Percentiles rank a stretch among this genome's conserved stretches.
Evolutionary conservation across 1,140 invertebrate species (phyloP).

Genomic region (Cydia splendana): DNA sequence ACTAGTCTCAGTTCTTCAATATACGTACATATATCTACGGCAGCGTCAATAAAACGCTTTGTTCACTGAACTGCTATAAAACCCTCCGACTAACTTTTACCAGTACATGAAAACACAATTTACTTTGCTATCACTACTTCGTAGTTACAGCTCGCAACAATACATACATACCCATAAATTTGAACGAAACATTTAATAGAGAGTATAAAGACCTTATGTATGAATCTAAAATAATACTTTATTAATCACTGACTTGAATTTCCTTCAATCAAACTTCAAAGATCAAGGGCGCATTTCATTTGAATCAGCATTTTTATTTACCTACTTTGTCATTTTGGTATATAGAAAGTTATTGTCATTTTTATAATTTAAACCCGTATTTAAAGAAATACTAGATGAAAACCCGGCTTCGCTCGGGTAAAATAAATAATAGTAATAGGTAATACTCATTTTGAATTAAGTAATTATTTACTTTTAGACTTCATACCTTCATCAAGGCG

Average conservation of each 20-base stretch:
- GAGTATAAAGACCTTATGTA: not conserved
- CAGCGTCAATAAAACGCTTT: conserved; percentile 43
- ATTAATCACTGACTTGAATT: not conserved
- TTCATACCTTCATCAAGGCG: too few species aligned
- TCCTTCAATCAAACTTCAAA: not conserved
- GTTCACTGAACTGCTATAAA: conserved; percentile 39
- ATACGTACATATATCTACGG: too few species aligned
- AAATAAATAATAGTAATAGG: too few species aligned
- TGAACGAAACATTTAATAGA: not conserved
- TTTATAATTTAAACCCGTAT: too few species aligned
- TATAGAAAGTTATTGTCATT: too few species aligned
- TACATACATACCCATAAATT: not conserved
- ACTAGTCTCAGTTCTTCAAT: conserved; percentile 20
- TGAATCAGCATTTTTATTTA: not conserved
- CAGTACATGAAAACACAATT: conserved; percentile 20
- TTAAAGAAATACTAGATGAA: too few species aligned
- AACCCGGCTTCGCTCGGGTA: too few species aligned
- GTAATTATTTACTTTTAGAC: too few species aligned
- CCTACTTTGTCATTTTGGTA: not conserved
- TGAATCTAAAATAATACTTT: not conserved
- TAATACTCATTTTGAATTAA: too few species aligned
- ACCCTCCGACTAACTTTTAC: conserved; percentile 35
- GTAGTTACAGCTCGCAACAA: not conserved
- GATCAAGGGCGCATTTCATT: not conserved
- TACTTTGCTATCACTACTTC: not conserved